Base-by-base conservation (phyloP, 2,113 vertebrate species). In the Pelobates fuscus region DNA sequence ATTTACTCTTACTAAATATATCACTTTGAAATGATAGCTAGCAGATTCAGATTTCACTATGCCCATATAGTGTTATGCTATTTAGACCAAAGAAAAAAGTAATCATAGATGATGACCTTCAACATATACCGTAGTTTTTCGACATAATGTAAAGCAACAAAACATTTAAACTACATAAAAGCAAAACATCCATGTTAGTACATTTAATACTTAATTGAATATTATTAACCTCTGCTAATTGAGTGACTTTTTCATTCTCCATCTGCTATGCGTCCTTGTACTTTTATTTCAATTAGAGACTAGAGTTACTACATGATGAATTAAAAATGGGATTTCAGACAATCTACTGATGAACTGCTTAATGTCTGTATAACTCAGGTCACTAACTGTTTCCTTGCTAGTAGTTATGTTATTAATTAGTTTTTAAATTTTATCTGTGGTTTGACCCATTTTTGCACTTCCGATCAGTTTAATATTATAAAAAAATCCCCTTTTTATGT, bases 211-310 rank as follows among this genome's bases (percentile, higher is more conserved):
- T 60, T 76, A 76, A 59, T 29, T 67, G 64, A 58, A 60, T 76
- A 66, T 59, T 55, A 76, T 67, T 76, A 67, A 59, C 72, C 64
- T 60, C 10, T 76, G 52, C 66, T 76, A 76, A 76, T 60, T 76
- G 64, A 76, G 54, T 60, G 63, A 60, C 55, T 1, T 49, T 67
- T 67, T 76, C 41, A 20, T 32, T 67, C 67, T 60, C 72, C 64
- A 76, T 76, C 64, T 76, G 72, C 64, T 43, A 61, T 55, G 32
- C 54, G 21, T 60, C 46, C 41, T 30, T 67, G 54, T 29, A 24
- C 32, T 67, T 60, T 67, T 67, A 67, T 76, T 76, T 76, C 72
- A 76, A 76, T 76, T 76, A 76, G 64, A 7, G 32, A 46, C 8
- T 46, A 12, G 55, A 60, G 65, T 46, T 37, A 67, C 30, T 29